Percentiles rank a stretch among this genome's conserved stretches.
These are phyloP conservation scores for Eupeodes corollae DNA, from an alignment of 1,140 invertebrate genomes.

Conservation along the genomic window DNA sequence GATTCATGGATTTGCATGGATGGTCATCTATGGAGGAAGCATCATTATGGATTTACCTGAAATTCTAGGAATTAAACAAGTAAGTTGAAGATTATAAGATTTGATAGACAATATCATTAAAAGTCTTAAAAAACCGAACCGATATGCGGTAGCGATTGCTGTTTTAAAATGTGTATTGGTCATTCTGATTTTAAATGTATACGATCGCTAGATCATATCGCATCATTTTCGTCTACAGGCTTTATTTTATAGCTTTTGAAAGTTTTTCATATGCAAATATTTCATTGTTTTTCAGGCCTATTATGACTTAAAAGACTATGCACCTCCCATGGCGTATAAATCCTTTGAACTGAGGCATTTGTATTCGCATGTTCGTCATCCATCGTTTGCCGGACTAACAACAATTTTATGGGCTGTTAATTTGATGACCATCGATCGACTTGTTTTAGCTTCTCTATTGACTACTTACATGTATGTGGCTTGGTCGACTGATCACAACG, in stretches of 20 bases:
- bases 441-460: slow-evolving; percentile 38
- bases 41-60: slow-evolving; percentile 51
- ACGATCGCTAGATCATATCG: too few species aligned
- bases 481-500: slow-evolving; percentile 42
- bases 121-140: too few species aligned
- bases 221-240: too few species aligned
- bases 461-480: slow-evolving; percentile 42
- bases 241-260: too few species aligned
- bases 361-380: slow-evolving; percentile 30
- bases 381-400: slow-evolving; percentile 31
- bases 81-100: slow-evolving; percentile 10
- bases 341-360: slow-evolving; percentile 23
- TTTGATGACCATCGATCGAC: slow-evolving; percentile 38
- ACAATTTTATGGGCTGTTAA: slow-evolving; percentile 28
- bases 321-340: slow-evolving; percentile 21
- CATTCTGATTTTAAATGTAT: background rate
- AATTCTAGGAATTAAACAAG: slow-evolving; percentile 47
- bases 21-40: slow-evolving; percentile 48
- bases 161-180: too few species aligned
- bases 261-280: background rate
- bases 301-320: slow-evolving; percentile 22
- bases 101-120: background rate
- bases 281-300: slow-evolving; percentile 13
- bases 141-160: too few species aligned
- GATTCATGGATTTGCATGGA: slow-evolving; percentile 45